phyloP scores from a whole-genome alignment of 2,113 vertebrate species.

The Lagenorhynchus albirostris region DNA sequence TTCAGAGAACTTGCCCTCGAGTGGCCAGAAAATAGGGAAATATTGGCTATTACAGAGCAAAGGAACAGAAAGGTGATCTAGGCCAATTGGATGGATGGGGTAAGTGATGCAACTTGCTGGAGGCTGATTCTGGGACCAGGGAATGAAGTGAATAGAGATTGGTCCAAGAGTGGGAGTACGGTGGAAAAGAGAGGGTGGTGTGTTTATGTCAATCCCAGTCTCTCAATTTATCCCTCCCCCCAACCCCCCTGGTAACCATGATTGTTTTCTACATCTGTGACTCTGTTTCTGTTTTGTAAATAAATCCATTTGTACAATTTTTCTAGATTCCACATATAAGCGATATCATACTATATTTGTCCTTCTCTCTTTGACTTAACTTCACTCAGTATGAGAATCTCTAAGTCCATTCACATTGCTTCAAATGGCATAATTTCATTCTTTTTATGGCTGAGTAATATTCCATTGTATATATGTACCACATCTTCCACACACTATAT shows the following conservation, averaged over 20 bases:
- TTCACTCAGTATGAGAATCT: neutral
- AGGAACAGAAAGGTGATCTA: neutral
- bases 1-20: neutral
- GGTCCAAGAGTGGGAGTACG: neutral
- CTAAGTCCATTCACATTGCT: neutral
- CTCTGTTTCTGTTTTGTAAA: neutral
- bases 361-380: neutral
- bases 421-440: neutral
- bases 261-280: neutral
- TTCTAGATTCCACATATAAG: neutral
- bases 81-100: accelerated
- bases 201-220: neutral
- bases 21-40: neutral
- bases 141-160: neutral
- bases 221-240: neutral
- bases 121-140: too few relatives aligned
- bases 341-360: neutral
- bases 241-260: neutral
- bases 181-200: neutral
- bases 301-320: neutral
- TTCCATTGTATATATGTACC: neutral
- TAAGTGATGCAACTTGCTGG: neutral
- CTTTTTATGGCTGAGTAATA: neutral
- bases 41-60: neutral
- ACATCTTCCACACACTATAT: neutral